These are phyloP conservation scores for Carollia perspicillata DNA, from an alignment of 2,113 vertebrate species.

Conservation along the genomic window DNA sequence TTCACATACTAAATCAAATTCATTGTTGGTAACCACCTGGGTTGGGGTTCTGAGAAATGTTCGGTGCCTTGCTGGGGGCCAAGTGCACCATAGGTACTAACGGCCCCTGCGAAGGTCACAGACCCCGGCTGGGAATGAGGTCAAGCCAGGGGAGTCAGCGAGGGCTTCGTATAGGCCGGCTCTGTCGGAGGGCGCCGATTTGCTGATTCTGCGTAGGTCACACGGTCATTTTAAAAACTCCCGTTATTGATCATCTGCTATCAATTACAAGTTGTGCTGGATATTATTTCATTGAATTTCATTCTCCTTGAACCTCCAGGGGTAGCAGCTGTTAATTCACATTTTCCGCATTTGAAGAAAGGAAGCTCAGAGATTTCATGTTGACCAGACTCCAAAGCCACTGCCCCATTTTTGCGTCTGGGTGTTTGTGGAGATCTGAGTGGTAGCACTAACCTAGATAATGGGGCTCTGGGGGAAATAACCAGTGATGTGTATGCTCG, in stretches of 20 bases:
- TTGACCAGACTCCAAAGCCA: not conserved
- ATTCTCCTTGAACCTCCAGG: not conserved
- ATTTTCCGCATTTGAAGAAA: not conserved
- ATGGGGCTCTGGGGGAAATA: not conserved
- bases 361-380: not conserved
- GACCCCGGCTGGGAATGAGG: too few species aligned
- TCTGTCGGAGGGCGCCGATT: not conserved
- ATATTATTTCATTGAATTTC: not conserved
- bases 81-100: not conserved
- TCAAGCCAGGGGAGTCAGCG: fast-evolving
- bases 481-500: not conserved
- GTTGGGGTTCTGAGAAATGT: not conserved
- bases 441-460: not conserved
- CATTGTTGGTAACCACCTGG: not conserved
- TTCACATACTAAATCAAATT: not conserved
- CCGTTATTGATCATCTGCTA: not conserved
- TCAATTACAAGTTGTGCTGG: not conserved
- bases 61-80: not conserved
- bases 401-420: not conserved
- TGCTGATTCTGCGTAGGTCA: not conserved
- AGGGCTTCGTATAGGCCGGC: fast-evolving
- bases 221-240: not conserved
- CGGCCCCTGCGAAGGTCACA: not conserved
- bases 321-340: not conserved
- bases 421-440: not conserved